Base-by-base conservation (phyloP, 1,140 invertebrate genomes). In the Drosophila truncata region DNA sequence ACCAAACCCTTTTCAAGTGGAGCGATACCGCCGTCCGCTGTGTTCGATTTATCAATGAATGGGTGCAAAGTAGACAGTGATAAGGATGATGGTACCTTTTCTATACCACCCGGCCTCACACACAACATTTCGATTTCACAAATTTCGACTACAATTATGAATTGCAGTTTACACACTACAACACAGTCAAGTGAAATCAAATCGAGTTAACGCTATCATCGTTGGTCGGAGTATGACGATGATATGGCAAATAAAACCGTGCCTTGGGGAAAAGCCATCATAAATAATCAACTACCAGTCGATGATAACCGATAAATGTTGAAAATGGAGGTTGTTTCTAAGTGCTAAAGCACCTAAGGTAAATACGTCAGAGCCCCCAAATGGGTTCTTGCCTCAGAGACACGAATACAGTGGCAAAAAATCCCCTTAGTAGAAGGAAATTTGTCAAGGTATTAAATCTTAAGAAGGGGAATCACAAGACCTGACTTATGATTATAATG, bases 41-140 rank as follows among this genome's bases (percentile, higher is more conserved):
- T 42, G 42, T 52, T 63, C 42, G 54, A 84, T 84, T 85, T 84
- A 84, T 84, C 82, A 84, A 84, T 84, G 82, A 84, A 84, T 64
- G 66, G 61, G 82, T 73, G 62, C 77, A 84, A 85, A 84, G 62
- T 64, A 52, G 57, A 44, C 57, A n/a, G 23, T 50, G 82, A 84
- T 84, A 84, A 85, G 71, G 35, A 47, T 50, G 27, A 13, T 50
- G 50, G 31, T 33, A 35, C 29, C 20, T 23, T n/a, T 33, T 41
- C n/a, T n/a, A n/a, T n/a, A n/a, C n/a, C n/a, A n/a, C n/a, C n/a
- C n/a, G n/a, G n/a, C n/a, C n/a, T n/a, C n/a, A n/a, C n/a, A n/a
- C n/a, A n/a, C n/a, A n/a, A n/a, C n/a, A 37, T 49, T 33, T 39
- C 23, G 42, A 67, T 35, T 76, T 49, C 70, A 65, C 52, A 52